Conservation (phyloP, 2,797 vertebrate species). For the Sarcophilus harrisii region DNA sequence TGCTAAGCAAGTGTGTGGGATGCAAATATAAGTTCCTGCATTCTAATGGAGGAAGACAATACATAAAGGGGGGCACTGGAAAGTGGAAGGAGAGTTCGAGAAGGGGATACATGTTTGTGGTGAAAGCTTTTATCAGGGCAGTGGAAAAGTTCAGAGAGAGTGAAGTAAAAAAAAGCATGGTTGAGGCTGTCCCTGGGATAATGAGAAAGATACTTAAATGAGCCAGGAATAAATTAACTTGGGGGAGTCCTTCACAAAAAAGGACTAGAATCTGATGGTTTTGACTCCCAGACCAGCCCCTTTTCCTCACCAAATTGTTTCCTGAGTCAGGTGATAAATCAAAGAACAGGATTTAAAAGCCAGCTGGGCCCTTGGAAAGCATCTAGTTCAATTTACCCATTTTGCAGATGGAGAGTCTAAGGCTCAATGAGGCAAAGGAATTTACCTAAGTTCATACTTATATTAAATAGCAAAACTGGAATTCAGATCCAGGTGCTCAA, state of each 20-base stretch:
- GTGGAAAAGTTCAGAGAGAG: neutral
- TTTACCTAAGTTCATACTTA: neutral
- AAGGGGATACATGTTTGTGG: neutral
- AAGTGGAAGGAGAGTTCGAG: neutral
- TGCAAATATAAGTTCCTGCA: neutral
- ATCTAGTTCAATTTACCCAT: neutral
- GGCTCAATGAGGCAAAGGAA: neutral
- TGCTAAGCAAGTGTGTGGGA: neutral
- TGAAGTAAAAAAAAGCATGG: too few species aligned
- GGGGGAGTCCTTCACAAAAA: neutral
- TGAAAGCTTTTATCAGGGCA: fast-evolving
- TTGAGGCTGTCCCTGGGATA: too few species aligned
- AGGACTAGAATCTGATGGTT: neutral
- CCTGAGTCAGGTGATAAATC: neutral
- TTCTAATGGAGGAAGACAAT: neutral
- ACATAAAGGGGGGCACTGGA: neutral
- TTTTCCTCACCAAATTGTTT: neutral
- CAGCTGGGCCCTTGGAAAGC: neutral
- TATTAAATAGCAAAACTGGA: neutral
- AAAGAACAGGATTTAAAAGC: neutral
- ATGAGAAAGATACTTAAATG: neutral
- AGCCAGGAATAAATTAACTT: too few species aligned
- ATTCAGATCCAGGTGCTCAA: neutral
- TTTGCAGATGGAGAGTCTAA: neutral
- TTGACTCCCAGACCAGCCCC: neutral